These are phyloP conservation scores for Lerista edwardsae DNA, from an alignment of 2,797 vertebrate genomes.

Conservation along the genomic window DNA sequence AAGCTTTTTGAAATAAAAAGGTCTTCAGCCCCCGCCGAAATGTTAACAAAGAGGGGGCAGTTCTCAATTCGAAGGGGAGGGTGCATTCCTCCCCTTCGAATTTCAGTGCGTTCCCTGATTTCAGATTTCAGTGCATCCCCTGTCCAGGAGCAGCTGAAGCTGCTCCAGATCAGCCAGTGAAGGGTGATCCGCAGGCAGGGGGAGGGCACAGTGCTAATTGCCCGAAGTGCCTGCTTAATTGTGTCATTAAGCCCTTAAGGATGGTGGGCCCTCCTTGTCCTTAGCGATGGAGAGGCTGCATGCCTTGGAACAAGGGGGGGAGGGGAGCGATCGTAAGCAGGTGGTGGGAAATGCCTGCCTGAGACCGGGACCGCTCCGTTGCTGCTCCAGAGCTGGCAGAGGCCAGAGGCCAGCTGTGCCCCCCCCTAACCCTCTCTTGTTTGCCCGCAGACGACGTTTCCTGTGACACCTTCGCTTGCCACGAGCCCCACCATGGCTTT, in stretches of 20 bases:
- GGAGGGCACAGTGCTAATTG: slow-evolving; percentile 56
- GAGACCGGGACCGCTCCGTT: slow-evolving; percentile 26
- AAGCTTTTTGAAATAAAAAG: too few species aligned
- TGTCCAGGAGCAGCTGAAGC: neutral
- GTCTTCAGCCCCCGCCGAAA: too few species aligned
- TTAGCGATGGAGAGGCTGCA: slow-evolving; percentile 54
- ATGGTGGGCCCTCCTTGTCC: slow-evolving; percentile 63
- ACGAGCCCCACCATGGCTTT: slow-evolving; percentile 91
- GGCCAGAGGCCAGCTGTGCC: slow-evolving; percentile 1
- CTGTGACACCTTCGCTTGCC: slow-evolving; percentile 88
- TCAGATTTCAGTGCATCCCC: neutral
- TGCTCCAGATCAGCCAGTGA: neutral
- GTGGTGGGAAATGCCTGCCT: slow-evolving; percentile 37
- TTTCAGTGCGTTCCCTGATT: too few species aligned
- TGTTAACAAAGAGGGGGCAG: too few species aligned
- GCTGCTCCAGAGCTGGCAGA: slow-evolving; percentile 35
- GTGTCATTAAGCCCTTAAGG: slow-evolving; percentile 65
- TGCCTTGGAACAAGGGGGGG: slow-evolving; percentile 52
- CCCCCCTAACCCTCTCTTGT: neutral
- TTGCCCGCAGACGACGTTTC: slow-evolving; percentile 87
- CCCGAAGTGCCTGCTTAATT: slow-evolving; percentile 59
- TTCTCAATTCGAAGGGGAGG: too few species aligned
- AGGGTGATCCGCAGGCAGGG: slow-evolving; percentile 28
- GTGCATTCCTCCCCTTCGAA: too few species aligned
- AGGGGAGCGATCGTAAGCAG: slow-evolving; percentile 54